Base-by-base conservation (phyloP, 2,113 vertebrate species). In the Sinocyclocheilus rhinocerous region DNA sequence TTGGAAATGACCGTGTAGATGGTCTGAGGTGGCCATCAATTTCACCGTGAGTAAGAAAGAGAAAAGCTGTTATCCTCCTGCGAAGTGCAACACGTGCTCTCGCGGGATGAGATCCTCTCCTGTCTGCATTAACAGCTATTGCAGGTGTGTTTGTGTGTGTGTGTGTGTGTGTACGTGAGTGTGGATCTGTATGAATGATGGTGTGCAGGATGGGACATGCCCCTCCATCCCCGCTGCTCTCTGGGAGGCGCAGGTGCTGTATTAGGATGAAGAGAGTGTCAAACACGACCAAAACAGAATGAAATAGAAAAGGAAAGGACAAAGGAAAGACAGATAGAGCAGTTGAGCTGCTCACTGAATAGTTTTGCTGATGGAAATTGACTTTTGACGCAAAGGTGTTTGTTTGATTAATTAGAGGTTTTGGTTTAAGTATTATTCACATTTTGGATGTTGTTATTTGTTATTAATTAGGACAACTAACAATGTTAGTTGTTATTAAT, bases 151-250 rank as follows among this genome's bases (percentile, higher is more conserved):
- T 20, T 81, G 86, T 69, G 67, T 69, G 6, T 33, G 26, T 15
- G 2, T 16, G 65, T 69, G 65, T 70, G 69, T 72, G 67, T 36
- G 67, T 82, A 29, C 76, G 89, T 89, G 84, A 82, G 85, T 81
- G 82, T 83, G 70, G 76, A 55, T 69, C 61, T 87, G 20, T 79
- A 76, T 85, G 81, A 86, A 87, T 55, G 85, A 45, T 86, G 42
- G 52, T 16, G 48, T 24, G 78, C 79, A 52, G 69, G 78, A 76
- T 20, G 42, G 72, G 69, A 65, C 85, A 48, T 81, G 67, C 57
- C 67, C 67, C 78, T 73, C 12, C 36, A 45, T 79, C 16, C 24
- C n/a, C 16, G 77, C 20, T 45, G 57, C 67, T 26, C 77, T 81
- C 48, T 75, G 70, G 67, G 85, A 75, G 79, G 79, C 70, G 70